phyloP scores from a whole-genome alignment of 2,797 vertebrate genomes.

The Brotula barbata region DNA sequence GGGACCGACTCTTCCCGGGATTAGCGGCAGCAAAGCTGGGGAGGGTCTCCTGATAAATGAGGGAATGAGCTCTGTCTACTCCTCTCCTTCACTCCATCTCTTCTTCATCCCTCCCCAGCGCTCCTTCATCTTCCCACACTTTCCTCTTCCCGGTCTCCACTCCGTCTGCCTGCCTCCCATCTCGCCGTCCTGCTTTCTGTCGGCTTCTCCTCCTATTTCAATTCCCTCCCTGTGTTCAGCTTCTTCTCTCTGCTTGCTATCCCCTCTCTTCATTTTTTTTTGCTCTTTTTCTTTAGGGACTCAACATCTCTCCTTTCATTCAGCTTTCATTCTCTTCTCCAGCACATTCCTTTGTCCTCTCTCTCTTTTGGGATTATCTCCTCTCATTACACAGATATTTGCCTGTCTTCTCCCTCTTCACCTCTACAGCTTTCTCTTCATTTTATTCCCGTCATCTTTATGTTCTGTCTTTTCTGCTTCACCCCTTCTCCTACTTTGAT shows the following conservation, averaged over 20 bases:
- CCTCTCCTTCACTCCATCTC: constrained; percentile 32
- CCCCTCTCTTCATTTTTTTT: not conserved
- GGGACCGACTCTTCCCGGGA: constrained; percentile 41
- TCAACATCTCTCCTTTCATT: constrained; percentile 3
- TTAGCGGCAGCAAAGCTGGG: constrained; percentile 36
- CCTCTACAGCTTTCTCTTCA: too few species aligned
- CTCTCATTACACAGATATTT: constrained; percentile 7
- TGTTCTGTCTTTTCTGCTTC: too few species aligned
- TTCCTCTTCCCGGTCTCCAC: constrained; percentile 25
- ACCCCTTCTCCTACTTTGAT: constrained; percentile 1
- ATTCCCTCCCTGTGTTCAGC: constrained; percentile 4
- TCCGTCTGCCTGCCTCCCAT: constrained; percentile 19
- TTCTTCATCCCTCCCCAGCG: constrained; percentile 21
- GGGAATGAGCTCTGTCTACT: constrained; percentile 37
- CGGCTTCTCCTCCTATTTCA: not conserved
- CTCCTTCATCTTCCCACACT: constrained; percentile 9
- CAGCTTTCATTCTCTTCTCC: constrained; percentile 1
- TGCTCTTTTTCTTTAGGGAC: not conserved
- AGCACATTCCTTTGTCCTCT: constrained; percentile 4
- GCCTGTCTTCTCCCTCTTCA: not conserved
- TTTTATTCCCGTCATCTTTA: too few species aligned
- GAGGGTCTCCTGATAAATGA: constrained; percentile 41
- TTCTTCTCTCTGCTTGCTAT: constrained; percentile 1
- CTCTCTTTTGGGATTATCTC: constrained; percentile 9
- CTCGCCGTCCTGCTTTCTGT: constrained; percentile 31